phyloP scores from a whole-genome alignment of 2,797 vertebrate species.

The Hydrocynus forskahlii region DNA sequence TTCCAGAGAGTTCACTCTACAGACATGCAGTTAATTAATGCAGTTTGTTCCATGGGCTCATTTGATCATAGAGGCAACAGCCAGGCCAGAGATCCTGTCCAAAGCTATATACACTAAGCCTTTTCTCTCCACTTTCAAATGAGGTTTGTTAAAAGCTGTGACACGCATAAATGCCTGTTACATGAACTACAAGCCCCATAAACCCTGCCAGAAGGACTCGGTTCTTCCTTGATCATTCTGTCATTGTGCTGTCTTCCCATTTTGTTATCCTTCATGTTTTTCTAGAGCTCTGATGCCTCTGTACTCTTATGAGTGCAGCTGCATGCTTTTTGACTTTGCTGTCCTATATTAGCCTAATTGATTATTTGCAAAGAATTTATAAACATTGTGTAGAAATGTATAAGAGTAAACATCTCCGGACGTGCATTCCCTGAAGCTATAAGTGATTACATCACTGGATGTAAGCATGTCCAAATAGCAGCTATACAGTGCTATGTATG shows the following conservation, averaged over 20 bases:
- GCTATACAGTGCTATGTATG: no score
- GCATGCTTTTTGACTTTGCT: conserved; percentile 34
- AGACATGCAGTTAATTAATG: conserved; percentile 77
- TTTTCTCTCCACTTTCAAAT: conserved; percentile 59
- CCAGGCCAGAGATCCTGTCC: conserved; percentile 62
- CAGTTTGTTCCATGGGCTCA: conserved; percentile 71
- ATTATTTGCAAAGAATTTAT: not conserved
- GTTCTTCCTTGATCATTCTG: conserved; percentile 73
- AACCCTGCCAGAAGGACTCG: conserved; percentile 66
- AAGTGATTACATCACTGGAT: no score
- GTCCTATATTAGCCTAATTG: not conserved
- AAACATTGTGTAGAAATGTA: conserved; percentile 13
- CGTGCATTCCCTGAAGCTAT: no score
- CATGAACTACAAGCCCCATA: conserved; percentile 64
- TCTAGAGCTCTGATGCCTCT: conserved; percentile 61
- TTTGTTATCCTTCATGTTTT: conserved; percentile 71
- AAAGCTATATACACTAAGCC: conserved; percentile 65
- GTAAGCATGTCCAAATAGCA: no score
- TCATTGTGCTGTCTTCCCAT: conserved; percentile 60
- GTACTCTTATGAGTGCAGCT: conserved; percentile 53
- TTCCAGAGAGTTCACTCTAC: conserved; percentile 67
- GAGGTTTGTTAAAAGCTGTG: conserved; percentile 67
- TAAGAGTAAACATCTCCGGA: not conserved
- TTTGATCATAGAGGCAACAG: conserved; percentile 65
- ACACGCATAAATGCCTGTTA: conserved; percentile 50